Evolutionary conservation across 2,888 invertebrate species (phyloP).

Genomic region (Polydrusus cervinus): DNA sequence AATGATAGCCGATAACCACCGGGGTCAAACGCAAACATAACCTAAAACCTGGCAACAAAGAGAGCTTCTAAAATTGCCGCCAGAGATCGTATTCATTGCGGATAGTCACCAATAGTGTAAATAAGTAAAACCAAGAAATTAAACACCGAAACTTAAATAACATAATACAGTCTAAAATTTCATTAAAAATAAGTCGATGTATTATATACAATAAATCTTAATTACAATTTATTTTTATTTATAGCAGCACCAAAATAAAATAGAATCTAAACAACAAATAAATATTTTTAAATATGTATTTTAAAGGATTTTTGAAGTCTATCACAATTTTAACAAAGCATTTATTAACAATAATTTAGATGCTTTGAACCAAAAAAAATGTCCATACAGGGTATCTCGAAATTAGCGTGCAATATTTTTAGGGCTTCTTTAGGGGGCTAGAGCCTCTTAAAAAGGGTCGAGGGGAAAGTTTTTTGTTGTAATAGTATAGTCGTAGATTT

Average conservation of each 20-base stretch:
- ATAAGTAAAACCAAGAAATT: not conserved
- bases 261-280: constrained; percentile 47
- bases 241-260: constrained; percentile 49
- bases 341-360: constrained; percentile 15
- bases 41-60: too few species aligned
- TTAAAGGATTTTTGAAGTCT: constrained; percentile 36
- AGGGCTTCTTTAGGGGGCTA: too few species aligned
- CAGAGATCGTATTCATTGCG: too few species aligned
- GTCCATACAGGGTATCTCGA: too few species aligned
- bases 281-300: constrained; percentile 35
- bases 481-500: too few species aligned
- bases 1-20: too few species aligned
- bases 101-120: too few species aligned
- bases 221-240: constrained; percentile 13
- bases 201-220: constrained; percentile 37
- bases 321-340: constrained; percentile 49
- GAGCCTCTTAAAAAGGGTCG: too few species aligned
- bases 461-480: too few species aligned
- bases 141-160: constrained; percentile 7
- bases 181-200: constrained; percentile 2
- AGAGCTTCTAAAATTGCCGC: too few species aligned
- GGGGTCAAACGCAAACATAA: too few species aligned
- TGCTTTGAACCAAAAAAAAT: constrained; percentile 1
- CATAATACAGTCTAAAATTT: constrained; percentile 26
- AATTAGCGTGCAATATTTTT: too few species aligned